phyloP scores from a whole-genome alignment of 2,113 vertebrate species.

The Micronycteris hirsuta region DNA sequence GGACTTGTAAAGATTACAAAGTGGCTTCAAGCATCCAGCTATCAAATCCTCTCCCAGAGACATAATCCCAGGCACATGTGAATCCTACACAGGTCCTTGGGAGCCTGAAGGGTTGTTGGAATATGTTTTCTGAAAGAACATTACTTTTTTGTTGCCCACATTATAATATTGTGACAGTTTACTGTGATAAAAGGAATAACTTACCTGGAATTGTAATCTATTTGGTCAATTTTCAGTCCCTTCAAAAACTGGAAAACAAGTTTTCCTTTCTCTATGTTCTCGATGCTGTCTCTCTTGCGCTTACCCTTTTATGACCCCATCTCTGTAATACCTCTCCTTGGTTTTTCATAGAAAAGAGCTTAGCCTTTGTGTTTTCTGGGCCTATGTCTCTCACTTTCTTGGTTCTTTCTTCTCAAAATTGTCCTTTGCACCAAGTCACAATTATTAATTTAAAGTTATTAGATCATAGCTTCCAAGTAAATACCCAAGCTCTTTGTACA shows the following conservation, averaged over 20 bases:
- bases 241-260: not conserved
- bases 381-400: not conserved
- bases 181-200: not conserved
- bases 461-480: not conserved
- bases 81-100: not conserved
- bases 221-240: not conserved
- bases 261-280: not conserved
- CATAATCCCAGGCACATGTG: not conserved
- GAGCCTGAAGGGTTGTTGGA: not conserved
- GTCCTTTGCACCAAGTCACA: not conserved
- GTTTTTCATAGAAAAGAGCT: slow-evolving; percentile 49
- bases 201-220: not conserved
- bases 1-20: slow-evolving; percentile 25
- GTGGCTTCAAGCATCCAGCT: not conserved
- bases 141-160: not conserved
- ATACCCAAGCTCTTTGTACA: not conserved
- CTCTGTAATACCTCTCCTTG: not conserved
- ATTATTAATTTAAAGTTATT: slow-evolving; percentile 12
- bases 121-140: not conserved
- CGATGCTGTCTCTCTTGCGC: not conserved
- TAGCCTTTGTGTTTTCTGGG: slow-evolving; percentile 37
- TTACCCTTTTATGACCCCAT: not conserved
- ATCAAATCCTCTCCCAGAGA: not conserved
- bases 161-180: not conserved
- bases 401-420: slow-evolving; percentile 11